phyloP scores from a whole-genome alignment of 2,113 vertebrate genomes.

The Hepsetus odoe region DNA sequence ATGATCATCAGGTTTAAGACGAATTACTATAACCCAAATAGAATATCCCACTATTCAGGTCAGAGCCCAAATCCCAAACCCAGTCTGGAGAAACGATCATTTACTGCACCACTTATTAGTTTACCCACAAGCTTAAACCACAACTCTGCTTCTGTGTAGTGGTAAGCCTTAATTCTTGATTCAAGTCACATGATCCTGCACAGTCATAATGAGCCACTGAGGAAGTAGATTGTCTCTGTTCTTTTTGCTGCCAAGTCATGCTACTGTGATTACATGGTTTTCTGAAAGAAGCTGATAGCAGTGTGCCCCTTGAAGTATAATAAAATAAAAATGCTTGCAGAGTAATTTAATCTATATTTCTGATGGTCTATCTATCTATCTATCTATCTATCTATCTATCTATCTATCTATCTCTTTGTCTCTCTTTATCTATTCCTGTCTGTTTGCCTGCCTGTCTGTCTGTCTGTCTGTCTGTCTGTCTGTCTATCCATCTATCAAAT shows the following conservation, averaged over 20 bases:
- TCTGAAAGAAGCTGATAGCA: not conserved
- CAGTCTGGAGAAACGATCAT: not conserved
- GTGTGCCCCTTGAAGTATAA: not conserved
- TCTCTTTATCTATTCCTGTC: no score
- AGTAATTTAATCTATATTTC: not conserved
- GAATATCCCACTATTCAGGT: not conserved
- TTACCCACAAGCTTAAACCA: not conserved
- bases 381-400: not conserved
- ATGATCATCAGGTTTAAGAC: not conserved
- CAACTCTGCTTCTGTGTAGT: not conserved
- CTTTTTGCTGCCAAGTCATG: slow-evolving; percentile 18
- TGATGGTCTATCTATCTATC: no score
- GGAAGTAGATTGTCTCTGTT: slow-evolving; percentile 1
- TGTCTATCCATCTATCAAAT: no score
- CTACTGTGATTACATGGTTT: not conserved
- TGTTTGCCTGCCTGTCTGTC: no score
- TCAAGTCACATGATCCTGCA: slow-evolving; percentile 15
- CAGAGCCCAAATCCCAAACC: slow-evolving; percentile 1
- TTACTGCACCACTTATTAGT: not conserved
- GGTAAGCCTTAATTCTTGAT: not conserved
- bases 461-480: no score
- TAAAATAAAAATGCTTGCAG: not conserved
- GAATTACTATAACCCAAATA: not conserved
- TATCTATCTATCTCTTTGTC: no score
- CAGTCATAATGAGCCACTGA: slow-evolving; percentile 12